A percentile compares a stretch with the other conserved stretches of the same genome.
Conservation (phyloP, 2,888 invertebrate genomes). For the Eretmocerus hayati region DNA sequence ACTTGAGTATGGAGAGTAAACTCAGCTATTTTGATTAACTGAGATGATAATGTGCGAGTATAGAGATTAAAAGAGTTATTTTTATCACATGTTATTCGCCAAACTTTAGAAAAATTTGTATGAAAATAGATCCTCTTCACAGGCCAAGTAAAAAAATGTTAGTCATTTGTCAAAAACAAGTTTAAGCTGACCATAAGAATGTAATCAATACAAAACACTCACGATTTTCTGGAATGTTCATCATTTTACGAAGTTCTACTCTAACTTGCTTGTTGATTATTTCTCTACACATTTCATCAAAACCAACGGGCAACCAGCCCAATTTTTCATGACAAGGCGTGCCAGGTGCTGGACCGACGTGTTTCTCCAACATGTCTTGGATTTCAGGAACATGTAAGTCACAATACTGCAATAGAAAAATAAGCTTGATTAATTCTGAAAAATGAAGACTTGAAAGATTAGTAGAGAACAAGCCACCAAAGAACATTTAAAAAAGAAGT, state of each 20-base stretch:
- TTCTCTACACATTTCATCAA: constrained; percentile 65
- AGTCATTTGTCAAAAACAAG: too few relatives aligned
- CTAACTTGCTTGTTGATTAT: constrained; percentile 63
- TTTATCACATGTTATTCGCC: too few relatives aligned
- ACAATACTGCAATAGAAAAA: constrained; percentile 55
- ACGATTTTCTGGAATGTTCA: constrained; percentile 44
- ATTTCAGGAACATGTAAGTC: constrained; percentile 76
- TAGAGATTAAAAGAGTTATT: too few relatives aligned
- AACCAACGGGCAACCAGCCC: constrained; percentile 71
- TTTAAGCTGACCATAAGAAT: too few relatives aligned
- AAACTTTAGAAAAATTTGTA: too few relatives aligned
- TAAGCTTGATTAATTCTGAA: background rate
- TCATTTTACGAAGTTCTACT: constrained; percentile 45
- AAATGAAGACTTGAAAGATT: background rate
- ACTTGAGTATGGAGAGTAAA: too few relatives aligned
- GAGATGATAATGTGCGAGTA: too few relatives aligned
- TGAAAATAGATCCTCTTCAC: too few relatives aligned
- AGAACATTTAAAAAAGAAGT: constrained; percentile 3
- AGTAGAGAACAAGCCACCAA: too few relatives aligned
- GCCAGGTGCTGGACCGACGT: constrained; percentile 54
- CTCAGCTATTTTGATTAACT: too few relatives aligned
- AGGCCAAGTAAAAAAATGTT: too few relatives aligned
- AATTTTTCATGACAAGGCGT: constrained; percentile 63
- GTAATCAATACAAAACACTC: too few relatives aligned
- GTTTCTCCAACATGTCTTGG: constrained; percentile 63